Evolutionary conservation across 1,140 invertebrate genomes (phyloP), one percentile per base, ranked within the genome.

Genomic region (Pissodes strobi): DNA sequence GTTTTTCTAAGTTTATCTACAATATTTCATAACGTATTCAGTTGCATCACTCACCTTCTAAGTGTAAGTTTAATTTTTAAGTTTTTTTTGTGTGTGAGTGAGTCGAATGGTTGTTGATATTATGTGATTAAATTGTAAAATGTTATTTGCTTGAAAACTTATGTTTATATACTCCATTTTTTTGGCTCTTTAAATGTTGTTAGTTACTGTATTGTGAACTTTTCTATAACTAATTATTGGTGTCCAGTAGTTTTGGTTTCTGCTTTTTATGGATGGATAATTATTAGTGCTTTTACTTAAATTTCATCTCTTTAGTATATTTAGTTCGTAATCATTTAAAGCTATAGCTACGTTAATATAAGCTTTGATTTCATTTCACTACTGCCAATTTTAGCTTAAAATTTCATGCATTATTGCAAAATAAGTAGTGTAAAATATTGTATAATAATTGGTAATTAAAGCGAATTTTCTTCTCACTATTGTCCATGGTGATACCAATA

Each of bases 61-160:
- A 25, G 46, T 52, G 38, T 55, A 62, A 25, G 21, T 48, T 53
- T 60, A 30, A n/a, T 52, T 34, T 51, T 49, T 48, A n/a, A 49
- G 27, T 9, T 39, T n/a, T 38, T 39, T 61, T 39, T 51, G 15
- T 48, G 58, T 67, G 22, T 67, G 64, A 62, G 45, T 62, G 58
- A 25, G 37, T 13, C 18, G 64, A 61, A 51, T 67, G 64, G 23
- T 23, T 67, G 64, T 61, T 52, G 41, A 59, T 46, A 48, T 59
- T 48, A 21, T 22, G 17, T 43, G 8, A 38, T 37, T 37, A 18
- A 30, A 15, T 0, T 12, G 18, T 8, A 13, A n/a, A n/a, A n/a
- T n/a, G n/a, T n/a, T n/a, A n/a, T n/a, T n/a, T n/a, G n/a, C n/a
- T n/a, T n/a, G n/a, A n/a, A n/a, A n/a, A n/a, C n/a, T n/a, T n/a